Conservation (phyloP, 1,140 invertebrate genomes). For the Rhopalosiphum maidis region DNA sequence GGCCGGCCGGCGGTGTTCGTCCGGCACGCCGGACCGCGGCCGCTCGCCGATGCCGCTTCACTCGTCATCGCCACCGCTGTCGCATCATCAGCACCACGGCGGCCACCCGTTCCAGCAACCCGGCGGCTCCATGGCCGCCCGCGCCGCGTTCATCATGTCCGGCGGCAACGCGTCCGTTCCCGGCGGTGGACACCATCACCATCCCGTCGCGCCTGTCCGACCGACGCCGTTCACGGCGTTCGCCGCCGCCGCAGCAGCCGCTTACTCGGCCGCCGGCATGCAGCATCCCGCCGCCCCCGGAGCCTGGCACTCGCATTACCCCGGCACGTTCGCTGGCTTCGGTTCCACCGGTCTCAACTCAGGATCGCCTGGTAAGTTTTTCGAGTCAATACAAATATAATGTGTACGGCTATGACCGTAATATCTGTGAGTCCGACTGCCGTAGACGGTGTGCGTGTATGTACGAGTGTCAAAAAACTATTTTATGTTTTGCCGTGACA, state of each 20-base stretch:
- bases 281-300: constrained; percentile 59
- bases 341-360: constrained; percentile 60
- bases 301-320: constrained; percentile 60
- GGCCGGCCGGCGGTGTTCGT: constrained; percentile 45
- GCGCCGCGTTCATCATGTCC: constrained; percentile 58
- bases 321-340: constrained; percentile 60
- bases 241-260: constrained; percentile 61
- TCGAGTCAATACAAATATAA: background rate
- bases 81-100: constrained; percentile 36
- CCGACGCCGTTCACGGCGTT: constrained; percentile 62
- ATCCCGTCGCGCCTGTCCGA: constrained; percentile 60
- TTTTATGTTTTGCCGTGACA: background rate
- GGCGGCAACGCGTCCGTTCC: constrained; percentile 47
- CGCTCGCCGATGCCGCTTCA: constrained; percentile 39
- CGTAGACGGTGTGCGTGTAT: too few species aligned
- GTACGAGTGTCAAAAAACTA: background rate
- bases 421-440: too few species aligned
- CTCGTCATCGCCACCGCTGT: constrained; percentile 30
- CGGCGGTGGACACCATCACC: constrained; percentile 42
- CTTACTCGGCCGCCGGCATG: constrained; percentile 60
- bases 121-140: constrained; percentile 50
- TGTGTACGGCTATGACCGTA: too few species aligned
- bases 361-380: constrained; percentile 60
- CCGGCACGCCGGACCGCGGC: constrained; percentile 59
- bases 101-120: constrained; percentile 58